phyloP scores from a whole-genome alignment of 1,140 invertebrate genomes.

The Drosophila cardini region DNA sequence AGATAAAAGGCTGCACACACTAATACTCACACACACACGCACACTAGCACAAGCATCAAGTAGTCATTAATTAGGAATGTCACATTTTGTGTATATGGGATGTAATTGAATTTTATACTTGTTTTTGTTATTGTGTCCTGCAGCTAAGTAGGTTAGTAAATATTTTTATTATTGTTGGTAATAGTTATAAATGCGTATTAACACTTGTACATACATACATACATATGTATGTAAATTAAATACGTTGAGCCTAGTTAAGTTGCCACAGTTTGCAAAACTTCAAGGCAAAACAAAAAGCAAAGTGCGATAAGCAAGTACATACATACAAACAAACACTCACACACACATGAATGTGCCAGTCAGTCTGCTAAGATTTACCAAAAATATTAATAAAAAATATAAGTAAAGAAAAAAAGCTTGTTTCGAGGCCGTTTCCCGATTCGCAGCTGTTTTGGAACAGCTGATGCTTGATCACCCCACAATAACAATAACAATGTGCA shows the following conservation, averaged over 20 bases:
- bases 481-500: conserved; percentile 32
- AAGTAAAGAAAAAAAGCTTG: conserved; percentile 5
- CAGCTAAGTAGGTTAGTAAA: conserved; percentile 31
- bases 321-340: not conserved
- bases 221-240: conserved; percentile 23
- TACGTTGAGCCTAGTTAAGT: conserved; percentile 14
- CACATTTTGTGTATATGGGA: conserved; percentile 30
- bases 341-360: conserved; percentile 1
- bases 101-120: conserved; percentile 14
- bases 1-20: conserved; percentile 5
- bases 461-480: conserved; percentile 46
- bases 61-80: conserved; percentile 42
- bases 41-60: conserved; percentile 4
- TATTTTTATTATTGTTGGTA: conserved; percentile 24
- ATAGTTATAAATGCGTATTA: not conserved
- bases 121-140: conserved; percentile 33
- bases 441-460: conserved; percentile 36
- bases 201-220: not conserved
- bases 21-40: conserved; percentile 1
- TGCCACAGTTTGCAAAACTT: conserved; percentile 11
- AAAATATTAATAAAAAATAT: conserved; percentile 18
- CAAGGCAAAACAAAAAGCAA: conserved; percentile 24
- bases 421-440: not conserved
- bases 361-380: conserved; percentile 16
- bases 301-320: conserved; percentile 31